Evolutionary conservation across 2,797 vertebrate genomes (phyloP).

Genomic region (Acomys russatus): DNA sequence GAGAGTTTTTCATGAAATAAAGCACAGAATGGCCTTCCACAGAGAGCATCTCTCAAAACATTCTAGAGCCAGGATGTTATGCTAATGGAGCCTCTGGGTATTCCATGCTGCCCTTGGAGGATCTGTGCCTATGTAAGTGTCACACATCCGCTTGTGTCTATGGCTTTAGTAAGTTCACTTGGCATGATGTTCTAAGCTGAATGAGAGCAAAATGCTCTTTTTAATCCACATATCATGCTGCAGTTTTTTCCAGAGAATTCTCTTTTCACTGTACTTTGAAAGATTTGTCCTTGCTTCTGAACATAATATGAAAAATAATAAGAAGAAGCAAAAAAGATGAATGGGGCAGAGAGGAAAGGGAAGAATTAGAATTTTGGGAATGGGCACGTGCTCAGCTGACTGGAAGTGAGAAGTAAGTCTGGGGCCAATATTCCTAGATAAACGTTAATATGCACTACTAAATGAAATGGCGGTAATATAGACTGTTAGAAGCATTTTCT

Average conservation of each 20-base stretch:
- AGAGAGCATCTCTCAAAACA: neutral
- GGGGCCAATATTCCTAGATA: constrained; percentile 65
- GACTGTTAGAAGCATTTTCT: constrained; percentile 81
- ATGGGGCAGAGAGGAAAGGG: neutral
- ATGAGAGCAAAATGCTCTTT: neutral
- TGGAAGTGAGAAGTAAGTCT: constrained; percentile 71
- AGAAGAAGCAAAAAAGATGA: neutral
- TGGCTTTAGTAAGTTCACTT: neutral
- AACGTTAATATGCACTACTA: constrained; percentile 86
- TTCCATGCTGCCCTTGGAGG: neutral
- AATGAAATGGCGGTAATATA: constrained; percentile 82
- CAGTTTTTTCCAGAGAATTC: neutral
- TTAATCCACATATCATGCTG: neutral
- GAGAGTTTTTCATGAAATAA: neutral
- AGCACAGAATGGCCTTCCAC: neutral
- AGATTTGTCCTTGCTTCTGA: neutral
- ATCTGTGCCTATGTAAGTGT: neutral
- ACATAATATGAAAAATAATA: constrained; percentile 12
- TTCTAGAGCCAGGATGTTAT: neutral
- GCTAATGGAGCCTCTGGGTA: neutral
- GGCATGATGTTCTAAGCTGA: constrained; percentile 1
- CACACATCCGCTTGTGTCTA: fast-evolving
- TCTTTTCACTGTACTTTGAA: neutral
- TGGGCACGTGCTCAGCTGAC: constrained; percentile 56
- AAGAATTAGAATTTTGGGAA: constrained; percentile 29